phyloP scores from a whole-genome alignment of 2,888 invertebrate species.

The Neria commutata region DNA sequence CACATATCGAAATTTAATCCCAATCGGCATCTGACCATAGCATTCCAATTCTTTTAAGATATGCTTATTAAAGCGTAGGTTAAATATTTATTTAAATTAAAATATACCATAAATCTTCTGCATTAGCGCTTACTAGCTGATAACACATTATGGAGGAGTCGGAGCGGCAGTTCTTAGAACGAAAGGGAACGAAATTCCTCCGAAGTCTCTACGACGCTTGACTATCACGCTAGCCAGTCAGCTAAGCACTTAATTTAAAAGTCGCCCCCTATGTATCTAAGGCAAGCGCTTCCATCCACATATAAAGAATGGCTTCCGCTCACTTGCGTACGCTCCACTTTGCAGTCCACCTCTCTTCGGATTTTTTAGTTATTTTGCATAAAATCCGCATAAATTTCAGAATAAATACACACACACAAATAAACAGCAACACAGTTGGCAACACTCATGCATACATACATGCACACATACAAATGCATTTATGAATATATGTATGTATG shows the following conservation, averaged over 20 bases:
- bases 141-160: too few relatives aligned
- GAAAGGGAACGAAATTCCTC: not conserved
- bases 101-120: too few relatives aligned
- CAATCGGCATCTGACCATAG: not conserved
- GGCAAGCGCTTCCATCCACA: not conserved
- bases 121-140: too few relatives aligned
- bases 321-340: not conserved
- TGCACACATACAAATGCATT: not conserved
- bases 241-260: not conserved
- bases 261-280: not conserved
- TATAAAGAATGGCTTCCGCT: too few relatives aligned
- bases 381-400: not conserved
- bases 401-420: not conserved
- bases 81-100: too few relatives aligned
- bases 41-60: not conserved
- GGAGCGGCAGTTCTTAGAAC: not conserved
- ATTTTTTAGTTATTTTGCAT: not conserved
- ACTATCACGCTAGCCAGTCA: not conserved
- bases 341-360: not conserved
- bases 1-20: not conserved
- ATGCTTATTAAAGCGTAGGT: not conserved
- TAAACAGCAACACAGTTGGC: not conserved
- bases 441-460: not conserved
- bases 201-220: not conserved
- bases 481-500: too few relatives aligned